Base-by-base conservation (phyloP, 2,888 invertebrate species). In the Glaucopsyche alexis region DNA sequence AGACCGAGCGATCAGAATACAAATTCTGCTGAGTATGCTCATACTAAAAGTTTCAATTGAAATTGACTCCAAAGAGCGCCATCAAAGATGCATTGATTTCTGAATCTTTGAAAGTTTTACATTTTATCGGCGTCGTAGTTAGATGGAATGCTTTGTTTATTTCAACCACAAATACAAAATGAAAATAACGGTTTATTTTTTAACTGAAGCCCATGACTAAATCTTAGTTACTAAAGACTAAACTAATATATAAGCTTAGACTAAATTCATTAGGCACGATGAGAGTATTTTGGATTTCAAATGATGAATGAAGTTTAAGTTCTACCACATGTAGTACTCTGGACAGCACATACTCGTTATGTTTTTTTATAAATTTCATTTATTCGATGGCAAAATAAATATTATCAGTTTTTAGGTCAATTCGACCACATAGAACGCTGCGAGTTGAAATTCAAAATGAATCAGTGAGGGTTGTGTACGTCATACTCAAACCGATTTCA, bases 1-100 rank as follows among this genome's bases (percentile, higher is more conserved):
- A 60, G 60, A 60, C 60, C 60, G 60, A 38, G 19, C 60, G 29
- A 55, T 55, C 55, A 38, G 60, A 60, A 60, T 60, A 60, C 60
- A 60, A 60, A 60, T 60, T 60, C 38, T 38, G 60, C 60, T 60
- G 60, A 60, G 60, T 38, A 29, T 55, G 19, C 19, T 19, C 16
- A 52, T 29, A 38, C 38, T 38, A 14, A 60, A 60, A 60, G 29
- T 60, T 60, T 14, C 29, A 11, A 60, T 60, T 60, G 60, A 60
- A 29, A 60, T 60, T 60, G 60, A 60, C 38, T 38, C 29, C 29
- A 7, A 29, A 60, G 7, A 0, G 11, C 5, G 60, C 29, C 60
- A 38, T 60, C 60, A 60, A 60, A 29, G 60, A 60, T 38, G 60
- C 60, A 60, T 60, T 60, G 29, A 6, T 60, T 60, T 60, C 60